Conservation (phyloP, 2,797 vertebrate genomes). For the Bradypodion ventrale region DNA sequence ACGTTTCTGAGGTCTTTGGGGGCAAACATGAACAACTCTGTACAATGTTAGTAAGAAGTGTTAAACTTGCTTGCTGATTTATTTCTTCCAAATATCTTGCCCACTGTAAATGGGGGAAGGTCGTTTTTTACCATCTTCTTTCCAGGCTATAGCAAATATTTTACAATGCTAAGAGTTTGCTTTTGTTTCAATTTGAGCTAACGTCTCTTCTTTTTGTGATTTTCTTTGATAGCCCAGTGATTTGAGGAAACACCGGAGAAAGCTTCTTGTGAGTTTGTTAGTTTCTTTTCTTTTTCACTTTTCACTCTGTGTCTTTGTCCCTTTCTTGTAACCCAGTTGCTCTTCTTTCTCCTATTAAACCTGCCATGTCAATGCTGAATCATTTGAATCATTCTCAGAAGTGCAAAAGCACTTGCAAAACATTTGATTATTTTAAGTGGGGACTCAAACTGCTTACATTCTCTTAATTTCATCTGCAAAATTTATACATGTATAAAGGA, state of each 20-base stretch:
- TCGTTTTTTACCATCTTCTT: background rate
- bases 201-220: conserved; percentile 65
- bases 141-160: background rate
- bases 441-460: background rate
- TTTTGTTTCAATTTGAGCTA: conserved; percentile 49
- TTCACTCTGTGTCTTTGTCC: conserved; percentile 27
- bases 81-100: background rate
- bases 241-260: conserved; percentile 95
- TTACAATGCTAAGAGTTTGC: background rate
- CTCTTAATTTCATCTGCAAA: background rate
- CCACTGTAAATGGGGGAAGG: background rate
- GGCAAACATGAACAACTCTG: background rate
- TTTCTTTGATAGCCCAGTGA: conserved; percentile 89
- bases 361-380: background rate
- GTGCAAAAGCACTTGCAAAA: background rate
- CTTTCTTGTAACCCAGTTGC: conserved; percentile 28
- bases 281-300: conserved; percentile 30
- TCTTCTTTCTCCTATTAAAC: background rate
- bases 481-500: background rate
- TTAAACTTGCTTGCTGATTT: background rate
- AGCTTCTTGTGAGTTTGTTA: conserved; percentile 88
- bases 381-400: background rate
- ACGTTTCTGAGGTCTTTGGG: background rate
- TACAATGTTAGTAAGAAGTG: background rate
- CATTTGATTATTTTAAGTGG: background rate